These are phyloP conservation scores for Falco berigora DNA, from an alignment of 2,797 vertebrate genomes.

Conservation along the genomic window DNA sequence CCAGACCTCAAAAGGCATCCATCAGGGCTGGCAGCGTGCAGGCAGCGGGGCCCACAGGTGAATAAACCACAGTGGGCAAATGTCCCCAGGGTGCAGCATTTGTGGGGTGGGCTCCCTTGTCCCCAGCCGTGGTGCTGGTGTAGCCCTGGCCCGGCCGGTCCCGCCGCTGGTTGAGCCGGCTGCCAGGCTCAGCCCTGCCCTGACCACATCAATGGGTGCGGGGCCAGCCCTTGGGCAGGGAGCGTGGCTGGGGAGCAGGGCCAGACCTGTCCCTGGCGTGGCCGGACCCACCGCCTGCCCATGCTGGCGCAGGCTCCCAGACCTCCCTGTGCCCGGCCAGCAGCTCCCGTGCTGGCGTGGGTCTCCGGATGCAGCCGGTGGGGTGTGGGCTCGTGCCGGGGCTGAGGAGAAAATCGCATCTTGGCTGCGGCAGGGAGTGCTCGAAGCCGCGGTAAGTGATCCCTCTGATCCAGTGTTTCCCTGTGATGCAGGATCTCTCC, in stretches of 20 bases:
- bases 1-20: background rate
- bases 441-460: background rate
- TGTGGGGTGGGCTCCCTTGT: background rate
- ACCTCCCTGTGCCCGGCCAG: background rate
- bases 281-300: background rate
- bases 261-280: background rate
- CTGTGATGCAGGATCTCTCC: background rate
- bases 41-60: background rate
- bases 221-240: background rate
- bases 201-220: background rate
- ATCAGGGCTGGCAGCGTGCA: background rate
- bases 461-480: background rate
- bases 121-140: background rate
- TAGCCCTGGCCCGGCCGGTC: background rate
- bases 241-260: slow-evolving; percentile 15
- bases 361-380: background rate
- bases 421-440: fast-evolving
- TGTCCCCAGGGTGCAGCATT: fast-evolving
- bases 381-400: fast-evolving
- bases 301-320: background rate
- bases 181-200: background rate
- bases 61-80: background rate
- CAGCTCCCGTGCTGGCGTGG: background rate
- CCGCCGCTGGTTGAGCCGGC: fast-evolving
- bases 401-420: background rate